Evolutionary conservation across 2,797 vertebrate species (phyloP), one percentile per base, ranked within the genome.

Genomic region (Notolepis coatsorum): DNA sequence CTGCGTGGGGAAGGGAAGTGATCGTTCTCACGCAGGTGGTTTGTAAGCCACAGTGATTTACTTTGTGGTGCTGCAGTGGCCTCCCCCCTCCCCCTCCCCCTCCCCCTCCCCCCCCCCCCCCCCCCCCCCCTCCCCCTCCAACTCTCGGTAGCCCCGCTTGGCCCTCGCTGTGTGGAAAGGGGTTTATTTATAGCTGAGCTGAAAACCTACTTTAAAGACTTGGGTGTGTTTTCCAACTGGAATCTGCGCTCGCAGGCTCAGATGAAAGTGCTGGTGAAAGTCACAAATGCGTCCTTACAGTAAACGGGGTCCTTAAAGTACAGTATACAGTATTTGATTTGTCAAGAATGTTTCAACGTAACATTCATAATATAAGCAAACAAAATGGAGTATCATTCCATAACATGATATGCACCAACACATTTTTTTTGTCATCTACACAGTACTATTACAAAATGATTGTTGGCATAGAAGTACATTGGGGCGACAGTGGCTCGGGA

Each of bases 101-200:
- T 73, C 61, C n/a, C n/a, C n/a, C 28, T 33, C 75, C 85, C 80
- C 73, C 81, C 71, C 59, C 75, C 62, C 65, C 71, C 70, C n/a
- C n/a, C n/a, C n/a, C n/a, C n/a, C 73, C 81, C 71, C 59, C 75
- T 62, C 65, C 71, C 70, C 52, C 53, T 73, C 61, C n/a, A n/a
- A n/a, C 28, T 33, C 75, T 86, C 80, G 80, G 70, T 75, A 75
- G 73, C 80, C 64, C 71, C 76, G 79, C 67, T 71, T 56, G 77
- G 85, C 81, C 83, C 71, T 70, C 78, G 78, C 86, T 75, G 55
- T 84, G 82, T 72, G 71, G 73, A 87, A 86, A 84, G 46, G 57
- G 63, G 75, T 86, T 90, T 93, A 93, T 92, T 94, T 94, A 89
- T 93, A 93, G 92, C 86, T 93, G 93, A 89, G 88, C 93, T 93